These are phyloP conservation scores for Penaeus vannamei DNA, from an alignment of 1,140 invertebrate genomes.

Conservation along the genomic window DNA sequence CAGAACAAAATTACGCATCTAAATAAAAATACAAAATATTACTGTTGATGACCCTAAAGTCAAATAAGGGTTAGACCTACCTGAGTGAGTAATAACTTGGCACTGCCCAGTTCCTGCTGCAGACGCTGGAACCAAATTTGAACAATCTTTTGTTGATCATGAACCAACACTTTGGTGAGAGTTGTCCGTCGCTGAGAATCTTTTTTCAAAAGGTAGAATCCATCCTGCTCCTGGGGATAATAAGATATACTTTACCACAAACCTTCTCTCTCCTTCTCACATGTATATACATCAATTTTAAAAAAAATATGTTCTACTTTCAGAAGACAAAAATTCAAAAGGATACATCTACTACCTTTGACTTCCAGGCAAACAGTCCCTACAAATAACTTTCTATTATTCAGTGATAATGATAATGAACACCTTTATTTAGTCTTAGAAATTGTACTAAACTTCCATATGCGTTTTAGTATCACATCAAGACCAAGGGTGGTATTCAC, in stretches of 20 bases:
- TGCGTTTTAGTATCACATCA: no score
- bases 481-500: no score
- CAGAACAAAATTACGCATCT: neutral
- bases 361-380: no score
- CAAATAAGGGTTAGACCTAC: conserved; percentile 35
- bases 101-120: conserved; percentile 57
- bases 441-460: no score
- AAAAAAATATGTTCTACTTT: neutral
- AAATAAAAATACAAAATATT: no score
- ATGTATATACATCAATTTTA: conserved; percentile 61
- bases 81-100: conserved; percentile 61
- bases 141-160: conserved; percentile 90
- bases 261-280: conserved; percentile 60
- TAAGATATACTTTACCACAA: neutral
- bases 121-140: conserved; percentile 78
- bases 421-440: no score
- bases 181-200: conserved; percentile 95
- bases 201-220: conserved; percentile 96
- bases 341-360: no score
- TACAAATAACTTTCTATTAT: no score
- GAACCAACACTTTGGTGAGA: conserved; percentile 88
- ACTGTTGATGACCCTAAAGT: neutral
- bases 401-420: no score
- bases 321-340: no score
- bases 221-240: conserved; percentile 80